Evolutionary conservation across 2,797 vertebrate genomes (phyloP).

Genomic region (Trichosurus vulpecula): DNA sequence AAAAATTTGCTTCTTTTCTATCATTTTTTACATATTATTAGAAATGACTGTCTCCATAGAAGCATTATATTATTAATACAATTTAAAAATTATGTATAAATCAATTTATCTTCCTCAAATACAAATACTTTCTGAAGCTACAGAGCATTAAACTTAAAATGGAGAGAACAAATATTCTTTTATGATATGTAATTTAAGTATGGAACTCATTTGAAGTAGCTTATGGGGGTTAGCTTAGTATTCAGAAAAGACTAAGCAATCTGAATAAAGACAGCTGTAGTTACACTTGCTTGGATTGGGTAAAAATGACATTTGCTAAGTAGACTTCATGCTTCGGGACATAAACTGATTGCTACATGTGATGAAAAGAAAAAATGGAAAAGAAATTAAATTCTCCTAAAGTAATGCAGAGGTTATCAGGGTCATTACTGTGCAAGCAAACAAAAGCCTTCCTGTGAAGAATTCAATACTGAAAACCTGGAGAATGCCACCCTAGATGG

Average conservation of each 20-base stretch:
- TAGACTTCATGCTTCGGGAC: slow-evolving; percentile 42
- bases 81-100: not conserved
- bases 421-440: not conserved
- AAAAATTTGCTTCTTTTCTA: slow-evolving; percentile 32
- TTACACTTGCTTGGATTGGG: not conserved
- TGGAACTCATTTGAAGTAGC: not conserved
- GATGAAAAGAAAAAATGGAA: slow-evolving; percentile 50
- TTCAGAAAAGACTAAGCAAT: slow-evolving; percentile 55
- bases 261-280: slow-evolving; percentile 40
- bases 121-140: slow-evolving; percentile 30
- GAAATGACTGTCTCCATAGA: slow-evolving; percentile 9
- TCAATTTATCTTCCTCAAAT: slow-evolving; percentile 10
- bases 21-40: slow-evolving; percentile 36
- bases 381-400: slow-evolving; percentile 48
- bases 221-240: slow-evolving; percentile 31
- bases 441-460: not conserved
- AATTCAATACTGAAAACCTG: slow-evolving; percentile 34
- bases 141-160: slow-evolving; percentile 36
- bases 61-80: not conserved
- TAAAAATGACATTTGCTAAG: slow-evolving; percentile 20
- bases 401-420: not conserved
- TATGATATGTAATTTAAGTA: slow-evolving; percentile 40
- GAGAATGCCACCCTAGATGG: not conserved
- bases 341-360: slow-evolving; percentile 47
- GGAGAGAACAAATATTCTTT: slow-evolving; percentile 21